A percentile compares a stretch with the other conserved stretches of the same genome.
Evolutionary conservation across 92 coral and sea anemone genomes (phyloP).

Genomic region (Scolanthus callimorphus): DNA sequence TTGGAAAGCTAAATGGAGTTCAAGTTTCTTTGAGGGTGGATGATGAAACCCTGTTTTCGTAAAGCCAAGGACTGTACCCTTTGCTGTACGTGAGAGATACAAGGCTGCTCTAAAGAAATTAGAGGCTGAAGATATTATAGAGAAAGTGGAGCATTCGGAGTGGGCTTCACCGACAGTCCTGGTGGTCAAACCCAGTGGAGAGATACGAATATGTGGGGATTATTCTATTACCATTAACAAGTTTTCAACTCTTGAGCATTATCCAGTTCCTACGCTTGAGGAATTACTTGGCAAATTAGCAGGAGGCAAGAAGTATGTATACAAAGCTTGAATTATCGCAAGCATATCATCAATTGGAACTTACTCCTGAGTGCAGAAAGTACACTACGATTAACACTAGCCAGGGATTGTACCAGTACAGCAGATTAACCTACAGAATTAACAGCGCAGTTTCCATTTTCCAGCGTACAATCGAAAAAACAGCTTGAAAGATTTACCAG

Average conservation of each 20-base stretch:
- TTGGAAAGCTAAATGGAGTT: constrained; percentile 45
- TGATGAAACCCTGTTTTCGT: constrained; percentile 19
- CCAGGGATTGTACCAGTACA: constrained; percentile 33
- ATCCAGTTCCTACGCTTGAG: constrained; percentile 43
- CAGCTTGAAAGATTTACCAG: constrained; percentile 23
- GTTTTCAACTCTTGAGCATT: constrained; percentile 28
- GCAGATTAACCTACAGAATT: constrained; percentile 26
- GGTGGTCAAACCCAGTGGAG: constrained; percentile 33
- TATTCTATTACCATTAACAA: constrained; percentile 39
- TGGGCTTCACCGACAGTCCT: constrained; percentile 52
- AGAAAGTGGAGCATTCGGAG: constrained; percentile 46
- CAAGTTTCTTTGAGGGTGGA: constrained; percentile 36
- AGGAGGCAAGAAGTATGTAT: constrained; percentile 29
- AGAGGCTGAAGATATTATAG: constrained; percentile 32
- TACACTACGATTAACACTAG: constrained; percentile 37
- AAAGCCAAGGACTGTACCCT: constrained; percentile 38
- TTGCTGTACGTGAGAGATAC: constrained; percentile 40
- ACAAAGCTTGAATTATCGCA: constrained; percentile 53
- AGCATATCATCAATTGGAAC: constrained; percentile 53
- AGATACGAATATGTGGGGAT: constrained; percentile 31
- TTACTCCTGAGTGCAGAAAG: constrained; percentile 26
- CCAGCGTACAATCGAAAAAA: constrained; percentile 29
- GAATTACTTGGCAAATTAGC: constrained; percentile 29
- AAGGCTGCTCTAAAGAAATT: constrained; percentile 29
- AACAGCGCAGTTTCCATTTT: constrained; percentile 28